Conservation (phyloP, 2,888 invertebrate genomes). For the Cataglyphis livida region DNA sequence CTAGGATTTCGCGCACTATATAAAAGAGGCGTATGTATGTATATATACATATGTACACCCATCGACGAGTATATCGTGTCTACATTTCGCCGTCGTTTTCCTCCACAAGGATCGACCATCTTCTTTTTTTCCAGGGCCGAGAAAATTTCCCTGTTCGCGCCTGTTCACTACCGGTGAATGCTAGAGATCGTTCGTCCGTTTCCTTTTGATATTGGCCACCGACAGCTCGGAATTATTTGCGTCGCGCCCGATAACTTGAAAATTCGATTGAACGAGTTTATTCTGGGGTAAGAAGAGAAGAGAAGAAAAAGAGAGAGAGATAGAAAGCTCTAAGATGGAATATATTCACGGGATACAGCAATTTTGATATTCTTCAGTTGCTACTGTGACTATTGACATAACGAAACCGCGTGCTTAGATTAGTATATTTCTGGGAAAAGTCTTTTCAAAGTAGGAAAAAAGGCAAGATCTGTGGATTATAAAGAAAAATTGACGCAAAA, state of each 20-base stretch:
- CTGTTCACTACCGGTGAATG: slow-evolving; percentile 20
- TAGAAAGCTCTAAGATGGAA: slow-evolving; percentile 29
- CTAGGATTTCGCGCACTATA: slow-evolving; percentile 70
- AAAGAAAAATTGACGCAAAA: not conserved
- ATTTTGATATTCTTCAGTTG: not conserved
- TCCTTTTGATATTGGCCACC: slow-evolving; percentile 38
- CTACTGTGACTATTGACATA: not conserved
- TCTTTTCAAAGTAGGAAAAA: not conserved
- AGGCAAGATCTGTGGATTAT: not conserved
- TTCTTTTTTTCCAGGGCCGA: slow-evolving; percentile 62
- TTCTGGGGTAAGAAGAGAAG: slow-evolving; percentile 3
- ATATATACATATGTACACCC: not conserved
- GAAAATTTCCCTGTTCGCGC: slow-evolving; percentile 60
- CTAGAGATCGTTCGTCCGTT: slow-evolving; percentile 30
- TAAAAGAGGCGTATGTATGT: slow-evolving; percentile 48
- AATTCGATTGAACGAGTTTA: slow-evolving; percentile 27
- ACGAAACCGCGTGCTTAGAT: not conserved
- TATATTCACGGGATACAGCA: slow-evolving; percentile 1
- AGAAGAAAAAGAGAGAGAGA: not conserved
- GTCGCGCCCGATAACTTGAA: not conserved
- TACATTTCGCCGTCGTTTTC: slow-evolving; percentile 38
- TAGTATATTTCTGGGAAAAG: slow-evolving; percentile 1
- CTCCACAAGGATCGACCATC: slow-evolving; percentile 65
- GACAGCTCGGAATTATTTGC: slow-evolving; percentile 43
- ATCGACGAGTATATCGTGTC: slow-evolving; percentile 59